Evolutionary conservation across 2,113 vertebrate species (phyloP).

Genomic region (Chaetodon trifascialis): DNA sequence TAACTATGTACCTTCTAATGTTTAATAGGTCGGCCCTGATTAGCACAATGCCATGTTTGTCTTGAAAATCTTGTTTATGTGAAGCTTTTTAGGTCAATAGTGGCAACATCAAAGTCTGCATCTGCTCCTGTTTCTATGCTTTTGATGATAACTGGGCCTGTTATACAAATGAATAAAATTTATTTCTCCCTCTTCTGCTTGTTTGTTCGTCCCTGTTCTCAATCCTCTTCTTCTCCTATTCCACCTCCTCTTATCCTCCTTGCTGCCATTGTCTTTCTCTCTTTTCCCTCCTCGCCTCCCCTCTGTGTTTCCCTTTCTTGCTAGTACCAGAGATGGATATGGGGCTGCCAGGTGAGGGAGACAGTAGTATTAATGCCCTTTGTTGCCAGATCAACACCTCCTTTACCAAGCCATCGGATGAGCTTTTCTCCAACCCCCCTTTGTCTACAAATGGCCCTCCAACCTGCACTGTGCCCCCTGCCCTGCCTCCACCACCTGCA

Average conservation of each 20-base stretch:
- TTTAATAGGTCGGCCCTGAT: not conserved
- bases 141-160: slow-evolving; percentile 35
- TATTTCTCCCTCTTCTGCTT: not conserved
- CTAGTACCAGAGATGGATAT: slow-evolving; percentile 87
- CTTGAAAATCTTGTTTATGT: slow-evolving; percentile 26
- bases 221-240: not conserved
- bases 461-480: slow-evolving; percentile 58
- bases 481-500: slow-evolving; percentile 79
- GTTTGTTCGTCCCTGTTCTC: not conserved
- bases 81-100: slow-evolving; percentile 27
- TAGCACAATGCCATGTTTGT: slow-evolving; percentile 19
- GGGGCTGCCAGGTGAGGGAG: slow-evolving; percentile 82
- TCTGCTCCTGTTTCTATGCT: slow-evolving; percentile 32
- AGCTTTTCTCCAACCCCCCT: slow-evolving; percentile 79
- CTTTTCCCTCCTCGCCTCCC: not conserved
- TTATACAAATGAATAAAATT: slow-evolving; percentile 30
- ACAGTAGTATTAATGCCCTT: slow-evolving; percentile 87
- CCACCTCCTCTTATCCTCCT: not conserved
- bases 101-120: slow-evolving; percentile 11
- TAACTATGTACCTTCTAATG: not conserved
- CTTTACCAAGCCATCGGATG: slow-evolving; percentile 85
- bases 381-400: slow-evolving; percentile 91
- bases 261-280: not conserved
- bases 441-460: slow-evolving; percentile 74
- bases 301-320: slow-evolving; percentile 28